Evolutionary conservation across 2,797 vertebrate species (phyloP).

Genomic region (Hemibagrus guttatus): DNA sequence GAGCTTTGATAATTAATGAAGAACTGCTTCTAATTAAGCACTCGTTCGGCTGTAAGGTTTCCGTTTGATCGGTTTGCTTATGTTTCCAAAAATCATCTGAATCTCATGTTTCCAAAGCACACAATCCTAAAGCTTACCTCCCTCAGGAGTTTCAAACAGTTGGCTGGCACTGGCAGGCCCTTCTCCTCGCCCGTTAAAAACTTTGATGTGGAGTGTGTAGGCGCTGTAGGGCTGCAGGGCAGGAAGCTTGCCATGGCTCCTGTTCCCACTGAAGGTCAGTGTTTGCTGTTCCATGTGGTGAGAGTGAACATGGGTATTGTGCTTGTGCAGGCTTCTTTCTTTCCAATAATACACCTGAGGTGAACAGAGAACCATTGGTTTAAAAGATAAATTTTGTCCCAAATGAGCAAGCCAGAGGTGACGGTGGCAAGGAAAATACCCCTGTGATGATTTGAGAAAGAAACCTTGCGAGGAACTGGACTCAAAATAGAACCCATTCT

Average conservation of each 20-base stretch:
- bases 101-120: neutral
- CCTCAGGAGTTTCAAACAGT: constrained; percentile 88
- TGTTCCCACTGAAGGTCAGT: constrained; percentile 86
- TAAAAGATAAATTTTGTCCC: no score
- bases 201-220: constrained; percentile 86
- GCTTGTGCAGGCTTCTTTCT: constrained; percentile 79
- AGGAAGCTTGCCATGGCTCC: constrained; percentile 86
- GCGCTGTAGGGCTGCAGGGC: constrained; percentile 87
- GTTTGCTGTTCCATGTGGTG: constrained; percentile 86
- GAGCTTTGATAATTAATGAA: neutral
- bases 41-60: neutral
- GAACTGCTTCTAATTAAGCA: neutral
- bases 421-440: no score
- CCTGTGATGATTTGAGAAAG: no score
- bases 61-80: neutral
- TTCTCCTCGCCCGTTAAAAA: constrained; percentile 90
- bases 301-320: constrained; percentile 66
- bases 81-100: neutral
- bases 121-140: constrained; percentile 76
- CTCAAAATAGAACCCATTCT: no score
- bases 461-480: no score
- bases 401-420: no score
- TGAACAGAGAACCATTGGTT: neutral
- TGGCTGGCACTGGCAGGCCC: constrained; percentile 82
- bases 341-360: constrained; percentile 92